Evolutionary conservation across 2,888 invertebrate genomes (phyloP), one percentile per base, ranked within the genome.

Genomic region (Eustalomyia histrio): DNA sequence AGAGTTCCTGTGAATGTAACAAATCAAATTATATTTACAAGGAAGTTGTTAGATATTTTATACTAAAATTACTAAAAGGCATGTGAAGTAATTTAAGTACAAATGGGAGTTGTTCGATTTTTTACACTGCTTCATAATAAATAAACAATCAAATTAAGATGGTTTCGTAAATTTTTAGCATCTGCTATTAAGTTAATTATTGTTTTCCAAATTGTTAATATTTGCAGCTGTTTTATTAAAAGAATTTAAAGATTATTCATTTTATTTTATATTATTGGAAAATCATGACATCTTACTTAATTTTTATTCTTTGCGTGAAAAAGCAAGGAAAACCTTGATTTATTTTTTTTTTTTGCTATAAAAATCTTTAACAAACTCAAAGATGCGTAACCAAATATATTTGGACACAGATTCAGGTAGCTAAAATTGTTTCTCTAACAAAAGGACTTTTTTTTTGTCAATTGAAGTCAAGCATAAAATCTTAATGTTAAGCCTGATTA

Each of bases 91-190:
- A 33, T 50, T 14, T 47, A 47, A 57, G 29, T 64, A 57, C 10
- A 2, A 14, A 29, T 21, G 33, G 64, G 33, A 64, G 64, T 57
- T 63, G 12, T 17, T 12, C 14, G 57, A 64, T 64, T 57, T 50
- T 73, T 50, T 35, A 73, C 29, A 73, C 57, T 73, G 17, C 33
- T 35, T 18, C 16, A 29, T 64, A 43, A 64, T 43, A 72, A 72
- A 63, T 39, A 73, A 65, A 57, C 24, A 68, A 17, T 12, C n/a
- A 16, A 14, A 58, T 29, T 12, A 3, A 39, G 6, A 39, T 12
- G 9, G 39, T 12, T 39, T 14, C 14, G 12, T 12, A 12, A 5
- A 39, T 9, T 39, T 39, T 39, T 39, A 39, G 50, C 47, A 64
- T 65, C 50, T 64, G 52, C 39, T 39, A 39, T 39, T 12, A 12